These are phyloP conservation scores for Pseudopodoces humilis DNA, from an alignment of 2,113 vertebrate species.

Conservation along the genomic window DNA sequence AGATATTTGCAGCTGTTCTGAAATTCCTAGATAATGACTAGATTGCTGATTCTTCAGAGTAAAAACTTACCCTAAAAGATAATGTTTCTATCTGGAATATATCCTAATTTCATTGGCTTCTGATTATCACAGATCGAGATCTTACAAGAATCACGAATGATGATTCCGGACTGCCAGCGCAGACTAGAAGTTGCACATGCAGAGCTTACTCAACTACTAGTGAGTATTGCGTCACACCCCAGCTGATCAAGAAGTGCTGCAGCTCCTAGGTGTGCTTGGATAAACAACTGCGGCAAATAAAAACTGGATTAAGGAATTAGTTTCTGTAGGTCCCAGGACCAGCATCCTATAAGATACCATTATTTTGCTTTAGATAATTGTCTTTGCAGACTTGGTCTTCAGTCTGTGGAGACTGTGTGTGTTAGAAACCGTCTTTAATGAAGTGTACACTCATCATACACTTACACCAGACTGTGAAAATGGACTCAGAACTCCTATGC, in stretches of 20 bases:
- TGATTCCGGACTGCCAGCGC: constrained; percentile 94
- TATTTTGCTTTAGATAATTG: not conserved
- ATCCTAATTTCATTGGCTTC: not conserved
- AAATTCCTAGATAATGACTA: not conserved
- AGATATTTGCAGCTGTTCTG: not conserved
- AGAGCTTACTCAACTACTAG: constrained; percentile 87
- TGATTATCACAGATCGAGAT: constrained; percentile 84
- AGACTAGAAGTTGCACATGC: constrained; percentile 84
- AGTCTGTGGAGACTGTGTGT: not conserved
- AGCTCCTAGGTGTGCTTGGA: not conserved
- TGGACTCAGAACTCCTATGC: not conserved
- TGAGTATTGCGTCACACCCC: constrained; percentile 70
- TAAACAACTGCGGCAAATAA: not conserved
- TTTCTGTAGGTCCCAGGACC: not conserved
- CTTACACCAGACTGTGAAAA: not conserved
- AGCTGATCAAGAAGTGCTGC: not conserved
- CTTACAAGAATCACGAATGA: constrained; percentile 93
- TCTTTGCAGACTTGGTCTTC: not conserved
- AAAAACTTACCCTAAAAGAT: not conserved
- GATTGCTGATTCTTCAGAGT: not conserved
- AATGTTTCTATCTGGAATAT: not conserved
- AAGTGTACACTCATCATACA: not conserved
- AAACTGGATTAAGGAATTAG: not conserved
- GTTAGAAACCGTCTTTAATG: not conserved
- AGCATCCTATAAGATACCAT: not conserved